These are phyloP conservation scores for Liparis tanakae DNA, from an alignment of 2,797 vertebrate genomes.

Conservation along the genomic window DNA sequence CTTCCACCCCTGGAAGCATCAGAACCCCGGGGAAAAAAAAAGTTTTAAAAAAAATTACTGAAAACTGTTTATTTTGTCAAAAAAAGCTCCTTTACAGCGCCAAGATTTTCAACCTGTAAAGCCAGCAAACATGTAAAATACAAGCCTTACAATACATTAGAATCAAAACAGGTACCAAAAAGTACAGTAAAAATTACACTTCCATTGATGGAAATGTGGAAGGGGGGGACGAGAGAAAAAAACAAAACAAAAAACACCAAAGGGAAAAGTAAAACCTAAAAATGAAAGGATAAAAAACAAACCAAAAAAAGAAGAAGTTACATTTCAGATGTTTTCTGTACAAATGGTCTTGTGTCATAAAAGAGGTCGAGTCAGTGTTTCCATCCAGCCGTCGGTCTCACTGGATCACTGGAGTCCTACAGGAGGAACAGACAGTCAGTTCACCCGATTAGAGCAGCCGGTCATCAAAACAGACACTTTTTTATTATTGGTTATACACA, in stretches of 20 bases:
- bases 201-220: constrained; percentile 98
- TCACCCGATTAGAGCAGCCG: background rate
- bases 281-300: constrained; percentile 67
- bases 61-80: constrained; percentile 90
- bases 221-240: constrained; percentile 74
- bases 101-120: constrained; percentile 89
- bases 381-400: constrained; percentile 57
- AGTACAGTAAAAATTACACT: constrained; percentile 99
- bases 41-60: constrained; percentile 60
- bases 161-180: constrained; percentile 99
- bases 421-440: background rate
- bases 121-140: constrained; percentile 99
- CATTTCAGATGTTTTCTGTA: constrained; percentile 93
- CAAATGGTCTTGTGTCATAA: constrained; percentile 90
- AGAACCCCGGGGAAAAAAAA: constrained; percentile 45
- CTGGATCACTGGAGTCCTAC: constrained; percentile 75
- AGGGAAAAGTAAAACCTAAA: constrained; percentile 70
- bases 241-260: constrained; percentile 87
- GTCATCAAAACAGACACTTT: too few species aligned
- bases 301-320: constrained; percentile 92
- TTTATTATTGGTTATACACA: too few species aligned
- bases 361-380: constrained; percentile 76
- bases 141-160: constrained; percentile 99
- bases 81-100: constrained; percentile 95
- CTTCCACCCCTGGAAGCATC: constrained; percentile 64